Evolutionary conservation across 2,888 invertebrate genomes (phyloP), one percentile per base, ranked within the genome.

Genomic region (Meteorus colon): DNA sequence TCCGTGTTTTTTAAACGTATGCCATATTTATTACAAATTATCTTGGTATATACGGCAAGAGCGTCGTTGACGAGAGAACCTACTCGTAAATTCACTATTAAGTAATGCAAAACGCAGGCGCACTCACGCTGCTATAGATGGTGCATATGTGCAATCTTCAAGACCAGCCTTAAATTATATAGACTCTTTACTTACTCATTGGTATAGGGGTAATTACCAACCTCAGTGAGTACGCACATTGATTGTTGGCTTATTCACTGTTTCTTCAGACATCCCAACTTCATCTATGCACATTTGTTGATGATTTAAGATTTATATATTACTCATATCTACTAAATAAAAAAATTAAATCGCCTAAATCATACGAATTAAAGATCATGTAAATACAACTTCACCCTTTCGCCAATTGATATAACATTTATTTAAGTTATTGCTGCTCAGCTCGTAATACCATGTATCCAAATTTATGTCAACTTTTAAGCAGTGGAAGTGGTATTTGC

Each of bases 41-140:
- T 59, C 65, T 51, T 48, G 62, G 45, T 71, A 55, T 55, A 55
- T 55, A 73, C 45, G 19, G 55, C 34, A 41, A 71, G 29, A 19
- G 66, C 19, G 41, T 62, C 41, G 65, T 65, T 55, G 55, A 55
- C 55, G 55, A 55, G 55, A 19, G 8, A 55, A 19, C n/a, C 31
- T 59, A 51, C 75, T 76, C 75, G 75, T 81, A 80, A 83, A 81
- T 82, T 81, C 55, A 78, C 79, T 77, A 81, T 82, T 83, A 79
- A 83, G 81, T 81, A 81, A 82, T 81, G 82, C 79, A 82, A 81
- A 81, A 80, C 55, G 69, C 74, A 75, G 66, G 70, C 41, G 24
- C 59, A 72, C 48, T 66, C 62, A 72, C n/a, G 55, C 24, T 72
- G 45, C 74, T 70, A 51, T 76, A 68, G 51, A 68, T 77, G 74